These are phyloP conservation scores for Stegophylla sp. DNA, from an alignment of 2,888 invertebrate species.

Conservation along the genomic window DNA sequence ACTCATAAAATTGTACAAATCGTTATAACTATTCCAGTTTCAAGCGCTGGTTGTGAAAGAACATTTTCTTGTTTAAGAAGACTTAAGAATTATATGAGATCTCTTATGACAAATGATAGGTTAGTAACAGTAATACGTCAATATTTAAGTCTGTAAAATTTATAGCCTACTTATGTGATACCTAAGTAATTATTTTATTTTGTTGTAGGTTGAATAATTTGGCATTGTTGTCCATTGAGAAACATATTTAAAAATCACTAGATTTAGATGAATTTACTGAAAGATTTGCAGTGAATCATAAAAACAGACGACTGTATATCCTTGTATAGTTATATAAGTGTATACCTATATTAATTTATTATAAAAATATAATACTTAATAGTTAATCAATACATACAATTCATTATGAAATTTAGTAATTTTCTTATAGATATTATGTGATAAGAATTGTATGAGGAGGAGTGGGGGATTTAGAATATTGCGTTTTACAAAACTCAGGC, in stretches of 20 bases:
- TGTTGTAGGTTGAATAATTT: conserved; percentile 7
- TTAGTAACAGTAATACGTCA: neutral
- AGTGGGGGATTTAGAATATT: too few relatives aligned
- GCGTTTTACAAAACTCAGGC: too few relatives aligned
- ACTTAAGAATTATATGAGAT: conserved; percentile 14
- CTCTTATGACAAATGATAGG: conserved; percentile 24
- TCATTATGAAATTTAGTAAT: too few relatives aligned
- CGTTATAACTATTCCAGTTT: conserved; percentile 19
- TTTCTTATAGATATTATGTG: too few relatives aligned
- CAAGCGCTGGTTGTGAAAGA: conserved; percentile 11
- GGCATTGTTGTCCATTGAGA: neutral
- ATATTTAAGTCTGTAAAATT: neutral
- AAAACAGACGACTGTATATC: neutral
- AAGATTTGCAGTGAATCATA: conserved; percentile 1
- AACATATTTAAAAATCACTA: conserved; percentile 12
- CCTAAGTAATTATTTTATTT: neutral
- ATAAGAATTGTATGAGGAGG: too few relatives aligned
- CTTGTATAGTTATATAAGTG: neutral
- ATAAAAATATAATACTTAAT: neutral
- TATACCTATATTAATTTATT: neutral
- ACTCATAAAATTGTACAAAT: conserved; percentile 8
- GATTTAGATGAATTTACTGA: neutral
- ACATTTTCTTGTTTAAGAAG: conserved; percentile 34
- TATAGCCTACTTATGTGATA: neutral
- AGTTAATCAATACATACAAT: neutral